Evolutionary conservation across 1,140 invertebrate genomes (phyloP).

Genomic region (Steinernema feltiae): DNA sequence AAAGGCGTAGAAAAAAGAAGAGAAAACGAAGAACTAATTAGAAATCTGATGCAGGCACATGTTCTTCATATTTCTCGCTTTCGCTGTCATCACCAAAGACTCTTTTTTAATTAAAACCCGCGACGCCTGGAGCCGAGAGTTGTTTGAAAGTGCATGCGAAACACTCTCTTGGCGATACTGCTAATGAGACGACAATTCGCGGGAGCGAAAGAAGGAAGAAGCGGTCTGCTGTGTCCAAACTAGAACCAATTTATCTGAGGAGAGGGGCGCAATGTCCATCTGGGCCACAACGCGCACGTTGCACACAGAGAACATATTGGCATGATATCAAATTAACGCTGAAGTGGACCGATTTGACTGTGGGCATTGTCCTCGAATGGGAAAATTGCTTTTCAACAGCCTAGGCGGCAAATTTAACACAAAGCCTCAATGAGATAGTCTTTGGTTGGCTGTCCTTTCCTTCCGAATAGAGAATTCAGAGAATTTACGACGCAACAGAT

Average conservation of each 20-base stretch:
- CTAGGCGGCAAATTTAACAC: neutral
- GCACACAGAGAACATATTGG: neutral
- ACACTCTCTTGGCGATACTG: neutral
- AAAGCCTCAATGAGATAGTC: neutral
- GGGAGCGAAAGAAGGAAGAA: no score
- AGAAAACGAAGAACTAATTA: neutral
- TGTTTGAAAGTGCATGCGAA: neutral
- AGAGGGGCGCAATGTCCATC: neutral
- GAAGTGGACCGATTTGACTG: neutral
- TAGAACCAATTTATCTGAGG: neutral
- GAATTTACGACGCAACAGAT: no score
- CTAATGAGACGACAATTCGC: neutral
- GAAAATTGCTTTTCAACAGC: neutral
- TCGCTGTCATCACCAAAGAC: neutral
- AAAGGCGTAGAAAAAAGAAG: neutral
- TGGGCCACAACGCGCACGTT: neutral
- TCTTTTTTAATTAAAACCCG: conserved; percentile 3
- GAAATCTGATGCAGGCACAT: neutral
- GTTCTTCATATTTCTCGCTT: neutral
- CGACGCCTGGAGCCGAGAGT: neutral
- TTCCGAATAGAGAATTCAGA: no score
- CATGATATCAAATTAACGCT: conserved; percentile 7
- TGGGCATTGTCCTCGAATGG: neutral
- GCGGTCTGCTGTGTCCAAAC: no score
- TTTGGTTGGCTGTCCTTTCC: neutral